Evolutionary conservation across 2,888 invertebrate species (phyloP).

Genomic region (Caenorhabditis sp.): DNA sequence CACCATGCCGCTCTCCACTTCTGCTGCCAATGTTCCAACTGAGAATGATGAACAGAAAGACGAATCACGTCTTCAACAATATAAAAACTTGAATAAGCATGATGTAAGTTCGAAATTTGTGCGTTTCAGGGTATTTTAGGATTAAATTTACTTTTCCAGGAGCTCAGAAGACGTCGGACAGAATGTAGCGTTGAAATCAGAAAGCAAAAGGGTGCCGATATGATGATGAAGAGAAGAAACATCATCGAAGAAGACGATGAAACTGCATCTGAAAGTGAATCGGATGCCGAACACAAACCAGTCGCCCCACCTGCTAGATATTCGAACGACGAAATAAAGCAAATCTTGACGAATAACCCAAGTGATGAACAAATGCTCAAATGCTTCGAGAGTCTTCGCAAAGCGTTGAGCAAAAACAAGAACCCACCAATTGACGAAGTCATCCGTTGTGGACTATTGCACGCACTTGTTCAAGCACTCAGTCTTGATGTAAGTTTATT

Average conservation of each 20-base stretch:
- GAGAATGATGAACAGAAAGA: conserved; percentile 28
- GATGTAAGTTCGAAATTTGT: conserved; percentile 47
- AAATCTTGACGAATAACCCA: conserved; percentile 54
- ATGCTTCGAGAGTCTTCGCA: conserved; percentile 75
- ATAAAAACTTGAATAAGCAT: conserved; percentile 65
- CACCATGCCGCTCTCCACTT: not conserved
- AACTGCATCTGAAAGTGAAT: conserved; percentile 11
- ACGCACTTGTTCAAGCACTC: conserved; percentile 83
- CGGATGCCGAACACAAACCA: conserved; percentile 12
- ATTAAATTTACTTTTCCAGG: conserved; percentile 75
- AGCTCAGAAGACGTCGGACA: conserved; percentile 86
- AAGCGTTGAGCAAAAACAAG: conserved; percentile 85
- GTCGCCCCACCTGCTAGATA: conserved; percentile 13
- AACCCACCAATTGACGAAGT: conserved; percentile 89
- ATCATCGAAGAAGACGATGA: conserved; percentile 45
- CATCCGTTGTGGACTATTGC: conserved; percentile 85
- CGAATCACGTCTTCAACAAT: conserved; percentile 56
- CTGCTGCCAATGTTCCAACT: not conserved
- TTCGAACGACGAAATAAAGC: conserved; percentile 51
- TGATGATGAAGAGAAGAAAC: conserved; percentile 80
- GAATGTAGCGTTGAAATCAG: conserved; percentile 89
- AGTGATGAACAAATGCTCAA: conserved; percentile 51
- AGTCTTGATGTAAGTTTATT: conserved; percentile 44
- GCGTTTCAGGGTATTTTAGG: not conserved
- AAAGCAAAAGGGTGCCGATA: conserved; percentile 91